These are phyloP conservation scores for Proisotoma minuta DNA, from an alignment of 2,888 invertebrate genomes.

Conservation along the genomic window DNA sequence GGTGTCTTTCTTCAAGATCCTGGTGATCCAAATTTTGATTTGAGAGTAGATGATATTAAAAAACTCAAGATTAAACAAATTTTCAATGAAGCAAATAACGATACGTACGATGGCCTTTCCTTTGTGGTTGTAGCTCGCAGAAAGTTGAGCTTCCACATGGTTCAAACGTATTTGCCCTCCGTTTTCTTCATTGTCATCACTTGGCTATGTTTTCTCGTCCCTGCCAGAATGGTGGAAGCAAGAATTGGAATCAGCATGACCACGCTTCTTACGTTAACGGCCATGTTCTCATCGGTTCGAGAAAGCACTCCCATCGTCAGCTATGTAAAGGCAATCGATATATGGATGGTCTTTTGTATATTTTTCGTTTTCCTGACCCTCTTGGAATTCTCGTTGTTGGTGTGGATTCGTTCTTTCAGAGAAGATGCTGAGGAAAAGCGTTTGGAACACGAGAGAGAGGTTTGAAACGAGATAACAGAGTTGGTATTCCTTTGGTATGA, in stretches of 20 bases:
- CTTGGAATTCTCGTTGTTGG: constrained; percentile 25
- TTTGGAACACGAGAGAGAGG: constrained; percentile 23
- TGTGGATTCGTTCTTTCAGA: constrained; percentile 22
- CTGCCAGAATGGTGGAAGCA: constrained; percentile 39
- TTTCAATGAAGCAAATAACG: constrained; percentile 25
- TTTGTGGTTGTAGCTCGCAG: constrained; percentile 25
- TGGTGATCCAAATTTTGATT: constrained; percentile 32
- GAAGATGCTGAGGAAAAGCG: constrained; percentile 23
- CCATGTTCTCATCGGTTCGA: constrained; percentile 44
- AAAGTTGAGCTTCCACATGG: constrained; percentile 39
- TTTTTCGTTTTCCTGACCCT: constrained; percentile 41
- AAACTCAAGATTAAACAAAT: constrained; percentile 24
- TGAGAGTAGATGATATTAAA: constrained; percentile 30
- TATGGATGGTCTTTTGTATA: constrained; percentile 40
- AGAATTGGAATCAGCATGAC: constrained; percentile 44
- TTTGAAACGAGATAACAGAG: no score
- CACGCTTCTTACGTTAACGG: constrained; percentile 39
- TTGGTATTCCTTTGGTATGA: no score
- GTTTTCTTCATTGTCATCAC: constrained; percentile 44
- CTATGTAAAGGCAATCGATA: constrained; percentile 39
- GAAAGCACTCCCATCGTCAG: constrained; percentile 38
- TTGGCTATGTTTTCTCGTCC: constrained; percentile 40
- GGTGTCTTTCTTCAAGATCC: constrained; percentile 35
- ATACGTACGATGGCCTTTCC: constrained; percentile 23
- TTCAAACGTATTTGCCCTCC: constrained; percentile 40